A percentile compares a stretch with the other conserved stretches of the same genome.
Evolutionary conservation across 2,113 vertebrate genomes (phyloP).

Genomic region (Machaerirhynchus nigripectus): DNA sequence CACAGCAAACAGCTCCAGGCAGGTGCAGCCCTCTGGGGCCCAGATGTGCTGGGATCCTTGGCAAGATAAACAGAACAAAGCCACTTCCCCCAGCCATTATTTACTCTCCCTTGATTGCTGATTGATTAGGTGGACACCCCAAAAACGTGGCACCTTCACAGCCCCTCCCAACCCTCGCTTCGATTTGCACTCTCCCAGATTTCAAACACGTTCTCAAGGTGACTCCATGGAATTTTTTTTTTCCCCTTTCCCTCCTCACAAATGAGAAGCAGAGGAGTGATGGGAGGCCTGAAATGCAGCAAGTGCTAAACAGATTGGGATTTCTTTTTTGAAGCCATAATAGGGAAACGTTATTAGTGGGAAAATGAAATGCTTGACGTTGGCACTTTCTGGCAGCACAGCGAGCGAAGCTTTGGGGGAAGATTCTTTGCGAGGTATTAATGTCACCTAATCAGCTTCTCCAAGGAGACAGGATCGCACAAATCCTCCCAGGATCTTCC

Average conservation of each 20-base stretch:
- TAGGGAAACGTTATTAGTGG: not conserved
- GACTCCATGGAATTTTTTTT: not conserved
- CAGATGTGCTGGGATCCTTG: not conserved
- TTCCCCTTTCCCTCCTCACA: not conserved
- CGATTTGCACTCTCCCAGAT: not conserved
- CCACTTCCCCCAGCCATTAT: not conserved
- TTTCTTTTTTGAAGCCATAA: not conserved
- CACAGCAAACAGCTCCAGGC: slow-evolving; percentile 1
- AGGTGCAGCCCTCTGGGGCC: not conserved
- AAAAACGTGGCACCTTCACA: not conserved
- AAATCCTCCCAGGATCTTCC: not conserved
- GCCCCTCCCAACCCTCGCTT: slow-evolving; percentile 6
- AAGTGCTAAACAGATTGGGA: not conserved
- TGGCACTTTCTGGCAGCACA: not conserved
- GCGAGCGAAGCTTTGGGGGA: not conserved
- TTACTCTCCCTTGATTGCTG: not conserved
- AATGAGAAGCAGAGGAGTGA: not conserved
- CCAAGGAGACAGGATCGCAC: not conserved
- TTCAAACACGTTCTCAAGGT: slow-evolving; percentile 20
- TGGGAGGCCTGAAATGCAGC: not conserved
- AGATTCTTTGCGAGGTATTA: not conserved
- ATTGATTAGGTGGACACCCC: not conserved
- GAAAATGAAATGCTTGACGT: not conserved
- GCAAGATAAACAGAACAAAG: not conserved
- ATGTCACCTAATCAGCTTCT: not conserved